These are phyloP conservation scores for Ammodytes marinus DNA, from an alignment of 2,113 vertebrate species.

Conservation along the genomic window DNA sequence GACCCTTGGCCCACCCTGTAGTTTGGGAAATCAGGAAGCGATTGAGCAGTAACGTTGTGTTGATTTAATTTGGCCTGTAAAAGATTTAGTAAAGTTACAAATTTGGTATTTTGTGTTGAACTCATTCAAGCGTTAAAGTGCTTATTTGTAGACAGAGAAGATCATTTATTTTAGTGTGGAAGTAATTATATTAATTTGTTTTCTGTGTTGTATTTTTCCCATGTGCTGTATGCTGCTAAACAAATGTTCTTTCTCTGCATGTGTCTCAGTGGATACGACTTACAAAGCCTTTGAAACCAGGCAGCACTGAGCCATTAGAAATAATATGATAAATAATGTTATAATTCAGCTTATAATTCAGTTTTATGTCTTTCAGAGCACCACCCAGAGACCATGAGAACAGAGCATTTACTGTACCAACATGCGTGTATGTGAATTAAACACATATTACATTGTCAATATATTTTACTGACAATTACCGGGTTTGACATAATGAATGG, in stretches of 20 bases:
- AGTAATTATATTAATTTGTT: background rate
- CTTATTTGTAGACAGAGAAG: background rate
- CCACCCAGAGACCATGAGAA: constrained; percentile 41
- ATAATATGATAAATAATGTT: constrained; percentile 63
- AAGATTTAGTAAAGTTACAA: background rate
- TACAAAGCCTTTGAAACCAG: constrained; percentile 37
- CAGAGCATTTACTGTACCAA: constrained; percentile 42
- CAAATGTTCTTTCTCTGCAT: background rate
- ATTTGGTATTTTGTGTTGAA: background rate
- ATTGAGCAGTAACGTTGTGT: no score
- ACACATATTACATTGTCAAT: background rate
- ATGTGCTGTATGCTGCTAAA: background rate
- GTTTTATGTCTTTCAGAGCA: constrained; percentile 65
- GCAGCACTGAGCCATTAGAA: constrained; percentile 47
- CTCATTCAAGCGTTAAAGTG: background rate
- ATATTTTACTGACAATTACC: background rate
- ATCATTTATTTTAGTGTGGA: background rate
- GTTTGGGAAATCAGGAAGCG: no score
- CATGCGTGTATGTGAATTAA: background rate
- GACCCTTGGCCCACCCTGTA: no score
- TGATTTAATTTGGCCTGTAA: background rate
- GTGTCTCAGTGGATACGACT: background rate
- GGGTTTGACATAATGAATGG: background rate
- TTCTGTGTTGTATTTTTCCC: background rate
- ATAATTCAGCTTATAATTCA: constrained; percentile 46